Evolutionary conservation across 2,113 vertebrate genomes (phyloP).

Genomic region (Lycocorax pyrrhopterus): DNA sequence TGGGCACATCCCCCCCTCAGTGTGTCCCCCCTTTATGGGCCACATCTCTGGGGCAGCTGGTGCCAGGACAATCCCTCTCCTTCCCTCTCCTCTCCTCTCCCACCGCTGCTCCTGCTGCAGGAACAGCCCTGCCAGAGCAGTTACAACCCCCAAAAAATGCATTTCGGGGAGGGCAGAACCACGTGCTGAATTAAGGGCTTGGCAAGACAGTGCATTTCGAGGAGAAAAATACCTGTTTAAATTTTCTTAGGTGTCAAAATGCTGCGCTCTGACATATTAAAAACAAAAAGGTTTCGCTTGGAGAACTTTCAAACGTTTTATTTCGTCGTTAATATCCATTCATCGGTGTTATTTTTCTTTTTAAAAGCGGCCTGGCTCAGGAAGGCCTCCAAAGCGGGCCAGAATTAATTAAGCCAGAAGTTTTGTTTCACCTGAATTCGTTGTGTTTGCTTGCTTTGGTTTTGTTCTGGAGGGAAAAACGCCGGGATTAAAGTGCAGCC

Average conservation of each 20-base stretch:
- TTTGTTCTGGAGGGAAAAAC: neutral
- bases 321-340: neutral
- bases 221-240: neutral
- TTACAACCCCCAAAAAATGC: neutral
- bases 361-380: neutral
- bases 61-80: neutral
- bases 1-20: neutral
- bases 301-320: neutral
- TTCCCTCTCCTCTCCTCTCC: neutral
- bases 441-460: neutral
- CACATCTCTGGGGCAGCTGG: neutral
- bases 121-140: neutral
- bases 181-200: neutral
- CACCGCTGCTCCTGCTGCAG: neutral
- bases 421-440: neutral
- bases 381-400: neutral
- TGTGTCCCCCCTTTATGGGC: no score
- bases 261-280: neutral
- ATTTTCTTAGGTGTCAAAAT: slow-evolving; percentile 19
- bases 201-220: neutral
- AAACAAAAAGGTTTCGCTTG: neutral
- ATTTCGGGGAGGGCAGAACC: neutral
- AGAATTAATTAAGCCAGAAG: neutral
- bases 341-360: neutral
- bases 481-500: neutral